These are phyloP conservation scores for Halcyon smyrnensis DNA, from an alignment of 2,797 vertebrate genomes.

Conservation along the genomic window DNA sequence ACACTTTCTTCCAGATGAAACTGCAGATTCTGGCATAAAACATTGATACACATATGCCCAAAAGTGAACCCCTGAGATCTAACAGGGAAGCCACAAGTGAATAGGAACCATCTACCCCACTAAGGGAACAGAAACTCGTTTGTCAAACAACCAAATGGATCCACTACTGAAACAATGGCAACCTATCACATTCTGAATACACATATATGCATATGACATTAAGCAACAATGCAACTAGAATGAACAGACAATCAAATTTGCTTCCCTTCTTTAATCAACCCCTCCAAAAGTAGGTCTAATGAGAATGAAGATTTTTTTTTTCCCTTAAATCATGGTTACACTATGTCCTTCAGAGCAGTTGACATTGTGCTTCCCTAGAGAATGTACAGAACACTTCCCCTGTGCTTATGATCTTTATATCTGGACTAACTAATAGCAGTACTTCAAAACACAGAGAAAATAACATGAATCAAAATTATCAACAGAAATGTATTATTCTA, in stretches of 20 bases:
- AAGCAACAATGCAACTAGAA: background rate
- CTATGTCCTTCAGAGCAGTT: background rate
- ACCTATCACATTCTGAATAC: rapidly evolving
- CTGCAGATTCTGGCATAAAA: background rate
- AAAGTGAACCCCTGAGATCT: background rate
- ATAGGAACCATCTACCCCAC: background rate
- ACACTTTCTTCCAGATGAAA: background rate
- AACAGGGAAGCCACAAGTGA: background rate
- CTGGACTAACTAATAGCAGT: background rate
- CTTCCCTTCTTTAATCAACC: background rate
- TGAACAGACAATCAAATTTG: background rate
- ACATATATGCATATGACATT: rapidly evolving
- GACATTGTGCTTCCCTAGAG: background rate
- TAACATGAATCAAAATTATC: background rate
- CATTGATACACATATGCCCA: background rate
- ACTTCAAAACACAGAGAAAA: background rate
- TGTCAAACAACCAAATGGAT: background rate
- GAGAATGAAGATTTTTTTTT: background rate
- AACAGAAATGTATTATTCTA: background rate
- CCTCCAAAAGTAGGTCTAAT: background rate
- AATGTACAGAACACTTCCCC: rapidly evolving
- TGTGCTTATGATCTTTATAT: background rate
- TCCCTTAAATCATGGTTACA: background rate
- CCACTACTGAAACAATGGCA: background rate
- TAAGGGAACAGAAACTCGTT: background rate